These are phyloP conservation scores for Watsonalla cultraria DNA, from an alignment of 2,888 invertebrate species.

Conservation along the genomic window DNA sequence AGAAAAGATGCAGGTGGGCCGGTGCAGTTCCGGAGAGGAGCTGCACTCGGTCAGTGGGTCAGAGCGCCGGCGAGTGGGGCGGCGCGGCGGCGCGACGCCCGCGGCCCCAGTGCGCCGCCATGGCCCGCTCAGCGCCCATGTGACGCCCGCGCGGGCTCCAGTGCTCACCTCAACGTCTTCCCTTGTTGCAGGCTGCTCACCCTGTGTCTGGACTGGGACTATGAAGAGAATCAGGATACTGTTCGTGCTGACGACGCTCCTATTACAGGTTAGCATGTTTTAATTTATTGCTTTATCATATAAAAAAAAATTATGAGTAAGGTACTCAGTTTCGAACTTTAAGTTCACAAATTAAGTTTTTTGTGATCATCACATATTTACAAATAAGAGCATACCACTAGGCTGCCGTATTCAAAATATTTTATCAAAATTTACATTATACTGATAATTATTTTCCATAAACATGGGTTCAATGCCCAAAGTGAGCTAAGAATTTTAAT, in stretches of 20 bases:
- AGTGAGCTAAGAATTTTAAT: too few relatives aligned
- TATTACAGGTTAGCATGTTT: conserved; percentile 58
- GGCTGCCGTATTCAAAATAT: too few relatives aligned
- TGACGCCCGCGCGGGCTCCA: conserved; percentile 39
- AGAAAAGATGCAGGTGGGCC: conserved; percentile 51
- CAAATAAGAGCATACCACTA: too few relatives aligned
- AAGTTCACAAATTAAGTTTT: too few relatives aligned
- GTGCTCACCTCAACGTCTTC: conserved; percentile 59
- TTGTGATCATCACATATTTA: too few relatives aligned
- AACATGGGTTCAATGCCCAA: too few relatives aligned
- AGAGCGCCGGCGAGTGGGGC: conserved; percentile 30
- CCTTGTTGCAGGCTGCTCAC: conserved; percentile 68
- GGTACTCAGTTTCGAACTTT: too few relatives aligned
- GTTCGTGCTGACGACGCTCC: conserved; percentile 68
- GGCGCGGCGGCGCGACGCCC: conserved; percentile 17
- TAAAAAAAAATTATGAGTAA: too few relatives aligned
- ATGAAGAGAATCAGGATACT: conserved; percentile 75
- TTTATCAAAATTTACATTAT: too few relatives aligned
- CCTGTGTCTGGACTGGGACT: conserved; percentile 56
- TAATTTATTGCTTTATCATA: neutral
- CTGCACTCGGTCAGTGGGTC: conserved; percentile 76
- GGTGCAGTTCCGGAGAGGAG: conserved; percentile 70
- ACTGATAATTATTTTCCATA: too few relatives aligned
- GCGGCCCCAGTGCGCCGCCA: conserved; percentile 33
- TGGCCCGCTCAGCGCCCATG: conserved; percentile 39